Evolutionary conservation across 2,888 invertebrate genomes (phyloP).

Genomic region (Papilio demoleus): DNA sequence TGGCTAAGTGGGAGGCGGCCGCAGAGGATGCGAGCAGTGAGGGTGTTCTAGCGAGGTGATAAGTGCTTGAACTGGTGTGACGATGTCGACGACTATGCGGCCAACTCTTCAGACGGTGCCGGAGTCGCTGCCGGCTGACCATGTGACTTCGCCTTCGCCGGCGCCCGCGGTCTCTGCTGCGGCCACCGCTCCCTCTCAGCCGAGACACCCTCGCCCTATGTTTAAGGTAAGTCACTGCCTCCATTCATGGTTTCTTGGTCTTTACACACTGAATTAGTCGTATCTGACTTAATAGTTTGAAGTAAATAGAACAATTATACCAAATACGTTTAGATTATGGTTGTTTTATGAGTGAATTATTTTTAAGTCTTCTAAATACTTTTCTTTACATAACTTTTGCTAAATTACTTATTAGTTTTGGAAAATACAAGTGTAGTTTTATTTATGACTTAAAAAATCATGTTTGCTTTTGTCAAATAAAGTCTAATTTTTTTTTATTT

Average conservation of each 20-base stretch:
- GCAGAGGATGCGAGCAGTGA: constrained; percentile 78
- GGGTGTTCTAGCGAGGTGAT: constrained; percentile 74
- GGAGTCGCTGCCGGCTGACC: constrained; percentile 96
- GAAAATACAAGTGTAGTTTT: background rate
- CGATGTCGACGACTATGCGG: constrained; percentile 96
- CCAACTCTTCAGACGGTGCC: constrained; percentile 98
- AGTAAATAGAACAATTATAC: background rate
- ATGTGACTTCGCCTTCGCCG: constrained; percentile 84
- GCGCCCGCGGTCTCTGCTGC: constrained; percentile 69
- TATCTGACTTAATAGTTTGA: background rate
- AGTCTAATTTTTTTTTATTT: background rate
- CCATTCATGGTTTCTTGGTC: constrained; percentile 50
- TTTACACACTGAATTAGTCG: constrained; percentile 40
- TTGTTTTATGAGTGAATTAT: background rate
- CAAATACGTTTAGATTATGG: background rate
- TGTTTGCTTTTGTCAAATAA: background rate
- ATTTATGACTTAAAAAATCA: background rate
- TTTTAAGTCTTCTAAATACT: background rate
- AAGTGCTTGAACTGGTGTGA: constrained; percentile 74
- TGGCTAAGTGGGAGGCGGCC: constrained; percentile 64
- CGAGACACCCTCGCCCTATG: constrained; percentile 76
- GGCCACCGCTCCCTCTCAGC: constrained; percentile 67
- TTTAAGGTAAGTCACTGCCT: constrained; percentile 74
- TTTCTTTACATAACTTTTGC: background rate
- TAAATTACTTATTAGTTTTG: background rate